Conservation (phyloP, 1,140 invertebrate species). For the Drosophila paulistorum region DNA sequence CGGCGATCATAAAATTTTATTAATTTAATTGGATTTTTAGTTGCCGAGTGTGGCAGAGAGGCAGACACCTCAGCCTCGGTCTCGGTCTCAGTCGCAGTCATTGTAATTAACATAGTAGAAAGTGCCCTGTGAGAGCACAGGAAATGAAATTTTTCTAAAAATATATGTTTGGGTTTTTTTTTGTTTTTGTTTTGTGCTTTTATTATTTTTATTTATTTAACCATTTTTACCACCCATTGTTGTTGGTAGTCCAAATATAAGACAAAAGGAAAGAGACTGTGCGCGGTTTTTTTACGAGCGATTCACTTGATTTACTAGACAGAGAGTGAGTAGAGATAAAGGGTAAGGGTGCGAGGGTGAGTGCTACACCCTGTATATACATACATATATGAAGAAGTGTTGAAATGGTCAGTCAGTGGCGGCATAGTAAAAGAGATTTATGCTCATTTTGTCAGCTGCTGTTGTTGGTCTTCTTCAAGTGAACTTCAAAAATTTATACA, state of each 20-base stretch:
- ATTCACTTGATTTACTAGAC: slow-evolving; percentile 77
- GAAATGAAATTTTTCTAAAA: slow-evolving; percentile 60
- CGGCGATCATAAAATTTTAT: slow-evolving; percentile 66
- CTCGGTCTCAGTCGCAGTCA: slow-evolving; percentile 35
- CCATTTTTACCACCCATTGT: slow-evolving; percentile 79
- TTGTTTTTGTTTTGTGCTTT: slow-evolving; percentile 26
- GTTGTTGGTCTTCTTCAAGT: slow-evolving; percentile 43
- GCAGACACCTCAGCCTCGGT: neutral
- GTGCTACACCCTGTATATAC: slow-evolving; percentile 39
- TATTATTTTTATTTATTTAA: slow-evolving; percentile 76
- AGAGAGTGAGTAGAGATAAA: slow-evolving; percentile 21
- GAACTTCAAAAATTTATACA: slow-evolving; percentile 67
- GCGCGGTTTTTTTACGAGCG: slow-evolving; percentile 68
- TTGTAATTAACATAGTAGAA: slow-evolving; percentile 52
- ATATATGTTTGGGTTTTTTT: slow-evolving; percentile 2
- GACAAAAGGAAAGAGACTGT: slow-evolving; percentile 58
- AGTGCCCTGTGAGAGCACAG: slow-evolving; percentile 56
- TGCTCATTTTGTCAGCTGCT: slow-evolving; percentile 74
- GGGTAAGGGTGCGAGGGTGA: neutral
- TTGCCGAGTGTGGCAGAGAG: neutral
- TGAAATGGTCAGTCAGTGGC: slow-evolving; percentile 74
- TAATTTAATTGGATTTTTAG: slow-evolving; percentile 74
- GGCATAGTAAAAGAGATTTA: slow-evolving; percentile 77
- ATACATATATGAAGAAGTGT: slow-evolving; percentile 59
- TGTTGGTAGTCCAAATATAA: slow-evolving; percentile 75